phyloP scores from a whole-genome alignment of 2,113 vertebrate genomes.

The Syrmaticus mikado region DNA sequence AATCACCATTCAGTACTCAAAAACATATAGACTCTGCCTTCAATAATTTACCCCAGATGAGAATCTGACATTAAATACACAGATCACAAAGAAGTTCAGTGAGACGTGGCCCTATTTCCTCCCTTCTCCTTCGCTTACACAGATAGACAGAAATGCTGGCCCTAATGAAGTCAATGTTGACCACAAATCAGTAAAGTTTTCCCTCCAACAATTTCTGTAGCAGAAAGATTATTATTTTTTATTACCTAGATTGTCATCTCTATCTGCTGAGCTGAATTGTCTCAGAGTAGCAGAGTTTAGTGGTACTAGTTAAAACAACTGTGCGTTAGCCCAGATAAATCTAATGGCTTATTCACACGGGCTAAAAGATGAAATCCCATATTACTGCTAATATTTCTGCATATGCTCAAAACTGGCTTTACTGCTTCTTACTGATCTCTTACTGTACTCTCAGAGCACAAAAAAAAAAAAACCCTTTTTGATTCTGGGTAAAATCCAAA shows the following conservation, averaged over 20 bases:
- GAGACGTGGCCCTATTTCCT: conserved; percentile 29
- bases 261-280: background rate
- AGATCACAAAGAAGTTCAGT: background rate
- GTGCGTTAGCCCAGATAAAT: background rate
- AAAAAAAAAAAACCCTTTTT: background rate
- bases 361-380: background rate
- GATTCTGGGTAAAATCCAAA: background rate
- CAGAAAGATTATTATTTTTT: background rate
- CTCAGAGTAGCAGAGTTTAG: background rate
- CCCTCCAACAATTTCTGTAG: background rate
- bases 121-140: background rate
- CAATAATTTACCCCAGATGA: conserved; percentile 56
- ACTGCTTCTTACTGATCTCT: background rate
- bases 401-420: background rate
- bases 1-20: background rate
- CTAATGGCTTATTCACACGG: background rate
- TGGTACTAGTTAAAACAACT: background rate
- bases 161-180: conserved; percentile 2
- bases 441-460: background rate
- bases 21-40: background rate
- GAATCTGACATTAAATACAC: conserved; percentile 36
- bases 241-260: background rate
- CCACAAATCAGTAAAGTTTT: background rate
- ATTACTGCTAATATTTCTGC: background rate
- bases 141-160: conserved; percentile 14